Evolutionary conservation across 2,888 invertebrate genomes (phyloP).

Genomic region (Ditula angustiorana): DNA sequence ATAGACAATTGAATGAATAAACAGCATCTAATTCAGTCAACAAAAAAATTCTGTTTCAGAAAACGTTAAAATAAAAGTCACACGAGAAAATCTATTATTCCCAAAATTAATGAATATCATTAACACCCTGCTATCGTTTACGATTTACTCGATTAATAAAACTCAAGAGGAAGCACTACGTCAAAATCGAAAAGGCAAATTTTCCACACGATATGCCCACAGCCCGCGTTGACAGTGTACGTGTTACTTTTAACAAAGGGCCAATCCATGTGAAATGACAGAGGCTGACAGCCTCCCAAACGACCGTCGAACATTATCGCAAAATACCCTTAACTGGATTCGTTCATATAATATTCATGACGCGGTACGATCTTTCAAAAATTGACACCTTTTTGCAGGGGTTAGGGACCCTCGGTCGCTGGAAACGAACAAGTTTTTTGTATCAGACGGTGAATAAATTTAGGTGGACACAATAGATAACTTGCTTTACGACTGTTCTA

Average conservation of each 20-base stretch:
- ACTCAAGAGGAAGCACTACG: constrained; percentile 53
- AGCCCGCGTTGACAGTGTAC: constrained; percentile 72
- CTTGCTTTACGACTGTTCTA: constrained; percentile 60
- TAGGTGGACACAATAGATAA: constrained; percentile 65
- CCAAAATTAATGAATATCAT: neutral
- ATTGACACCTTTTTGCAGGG: constrained; percentile 82
- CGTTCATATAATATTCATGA: constrained; percentile 85
- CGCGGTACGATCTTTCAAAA: constrained; percentile 84
- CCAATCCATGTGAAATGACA: constrained; percentile 84
- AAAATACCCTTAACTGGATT: constrained; percentile 84
- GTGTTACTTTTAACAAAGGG: constrained; percentile 84
- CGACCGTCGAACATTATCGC: constrained; percentile 81
- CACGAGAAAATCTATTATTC: neutral
- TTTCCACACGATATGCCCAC: constrained; percentile 65
- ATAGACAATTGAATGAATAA: no score
- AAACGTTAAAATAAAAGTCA: no score
- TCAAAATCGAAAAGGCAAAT: constrained; percentile 60
- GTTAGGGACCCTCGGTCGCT: constrained; percentile 61
- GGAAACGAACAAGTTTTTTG: constrained; percentile 74
- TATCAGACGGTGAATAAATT: constrained; percentile 77
- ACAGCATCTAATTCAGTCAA: no score
- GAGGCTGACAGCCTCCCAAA: constrained; percentile 80
- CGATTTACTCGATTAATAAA: no score
- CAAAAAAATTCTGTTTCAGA: no score
- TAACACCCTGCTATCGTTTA: no score